These are phyloP conservation scores for Artibeus lituratus DNA, from an alignment of 2,797 vertebrate species.

Conservation along the genomic window DNA sequence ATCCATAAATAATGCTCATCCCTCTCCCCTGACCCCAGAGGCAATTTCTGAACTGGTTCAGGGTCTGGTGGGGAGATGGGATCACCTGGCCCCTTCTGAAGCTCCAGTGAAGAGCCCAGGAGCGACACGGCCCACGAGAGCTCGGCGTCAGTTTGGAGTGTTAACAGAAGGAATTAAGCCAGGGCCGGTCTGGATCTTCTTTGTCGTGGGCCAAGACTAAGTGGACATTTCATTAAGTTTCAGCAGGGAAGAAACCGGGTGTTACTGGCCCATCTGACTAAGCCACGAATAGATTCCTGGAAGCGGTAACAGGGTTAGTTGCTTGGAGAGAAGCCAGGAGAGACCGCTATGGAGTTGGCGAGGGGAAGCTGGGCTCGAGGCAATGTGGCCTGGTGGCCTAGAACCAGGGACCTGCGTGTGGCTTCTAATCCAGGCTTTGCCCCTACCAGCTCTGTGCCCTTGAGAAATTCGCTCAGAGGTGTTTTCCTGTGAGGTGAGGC, in stretches of 20 bases:
- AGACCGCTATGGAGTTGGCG: not conserved
- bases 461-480: not conserved
- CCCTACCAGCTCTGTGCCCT: not conserved
- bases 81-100: not conserved
- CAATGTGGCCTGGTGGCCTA: fast-evolving
- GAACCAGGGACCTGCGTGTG: too few relatives aligned
- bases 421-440: not conserved
- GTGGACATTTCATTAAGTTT: not conserved
- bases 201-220: not conserved
- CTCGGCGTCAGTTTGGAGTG: not conserved
- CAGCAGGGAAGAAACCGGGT: not conserved
- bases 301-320: not conserved
- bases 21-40: not conserved
- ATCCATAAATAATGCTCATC: not conserved
- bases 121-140: not conserved
- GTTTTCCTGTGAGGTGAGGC: not conserved
- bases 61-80: not conserved
- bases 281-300: not conserved
- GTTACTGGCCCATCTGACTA: not conserved
- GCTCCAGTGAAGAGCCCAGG: not conserved
- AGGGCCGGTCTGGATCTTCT: not conserved
- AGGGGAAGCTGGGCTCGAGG: not conserved
- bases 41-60: not conserved
- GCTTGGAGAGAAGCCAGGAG: not conserved
- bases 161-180: not conserved